Conservation (phyloP, 2,113 vertebrate species). For the Eublepharis macularius region DNA sequence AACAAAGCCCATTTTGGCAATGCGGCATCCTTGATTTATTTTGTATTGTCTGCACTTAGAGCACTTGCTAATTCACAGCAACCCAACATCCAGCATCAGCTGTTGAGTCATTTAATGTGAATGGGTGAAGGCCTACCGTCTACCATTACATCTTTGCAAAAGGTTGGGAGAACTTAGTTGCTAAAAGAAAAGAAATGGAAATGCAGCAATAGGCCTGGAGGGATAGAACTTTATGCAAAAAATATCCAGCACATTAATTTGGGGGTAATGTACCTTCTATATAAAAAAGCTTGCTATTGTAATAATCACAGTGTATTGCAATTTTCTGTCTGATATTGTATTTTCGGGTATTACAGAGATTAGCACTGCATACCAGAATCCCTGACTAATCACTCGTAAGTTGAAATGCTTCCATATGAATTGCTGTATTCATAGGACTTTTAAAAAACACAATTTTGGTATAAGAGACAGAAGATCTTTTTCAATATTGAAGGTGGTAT, state of each 20-base stretch:
- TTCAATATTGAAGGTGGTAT: no score
- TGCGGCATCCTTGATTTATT: constrained; percentile 63
- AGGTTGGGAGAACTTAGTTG: background rate
- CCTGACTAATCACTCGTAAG: constrained; percentile 40
- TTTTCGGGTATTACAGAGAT: constrained; percentile 7
- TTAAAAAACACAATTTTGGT: background rate
- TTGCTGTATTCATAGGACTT: background rate
- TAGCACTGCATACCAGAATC: constrained; percentile 26
- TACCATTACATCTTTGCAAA: background rate
- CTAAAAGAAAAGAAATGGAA: background rate
- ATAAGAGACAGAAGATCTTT: no score
- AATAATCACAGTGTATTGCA: background rate
- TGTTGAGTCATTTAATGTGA: background rate
- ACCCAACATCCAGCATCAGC: constrained; percentile 29
- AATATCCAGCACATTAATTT: background rate
- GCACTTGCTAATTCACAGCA: constrained; percentile 55
- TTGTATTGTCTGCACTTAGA: constrained; percentile 54
- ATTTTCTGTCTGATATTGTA: background rate
- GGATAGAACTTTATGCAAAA: background rate
- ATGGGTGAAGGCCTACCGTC: background rate
- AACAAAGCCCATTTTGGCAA: constrained; percentile 60
- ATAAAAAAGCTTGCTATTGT: constrained; percentile 4
- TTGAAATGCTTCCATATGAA: constrained; percentile 25
- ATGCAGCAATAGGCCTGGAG: background rate
- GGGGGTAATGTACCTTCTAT: constrained; percentile 25